Conservation (phyloP, 2,888 invertebrate species). For the Dexiosoma caninum region DNA sequence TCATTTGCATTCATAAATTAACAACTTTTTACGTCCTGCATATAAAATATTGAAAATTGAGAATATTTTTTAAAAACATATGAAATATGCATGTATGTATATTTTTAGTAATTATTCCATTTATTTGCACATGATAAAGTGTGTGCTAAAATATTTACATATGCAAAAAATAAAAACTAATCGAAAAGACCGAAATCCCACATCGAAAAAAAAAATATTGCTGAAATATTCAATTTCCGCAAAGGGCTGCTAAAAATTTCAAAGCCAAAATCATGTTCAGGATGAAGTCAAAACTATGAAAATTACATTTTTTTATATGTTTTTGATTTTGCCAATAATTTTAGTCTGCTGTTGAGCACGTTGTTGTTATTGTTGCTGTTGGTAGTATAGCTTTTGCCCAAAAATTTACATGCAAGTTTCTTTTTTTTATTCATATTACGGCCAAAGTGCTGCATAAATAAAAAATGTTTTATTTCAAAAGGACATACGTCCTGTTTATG, state of each 20-base stretch:
- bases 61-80: neutral
- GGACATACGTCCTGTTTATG: too few relatives aligned
- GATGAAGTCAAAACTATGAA: neutral
- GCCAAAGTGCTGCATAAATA: neutral
- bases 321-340: neutral
- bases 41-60: too few relatives aligned
- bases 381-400: slow-evolving; percentile 2
- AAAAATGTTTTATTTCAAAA: too few relatives aligned
- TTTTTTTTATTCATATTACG: slow-evolving; percentile 2
- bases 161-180: neutral
- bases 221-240: slow-evolving; percentile 50
- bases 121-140: neutral
- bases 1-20: too few relatives aligned
- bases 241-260: slow-evolving; percentile 28
- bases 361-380: neutral
- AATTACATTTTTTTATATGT: neutral
- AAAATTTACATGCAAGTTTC: neutral
- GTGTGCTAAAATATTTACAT: neutral
- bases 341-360: neutral
- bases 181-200: neutral
- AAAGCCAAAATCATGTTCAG: slow-evolving; percentile 8
- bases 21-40: too few relatives aligned
- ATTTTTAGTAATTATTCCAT: neutral
- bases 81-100: too few relatives aligned
- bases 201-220: neutral